These are phyloP conservation scores for Sebastes hopkinsi DNA, from an alignment of 2,797 vertebrate species.

Conservation along the genomic window DNA sequence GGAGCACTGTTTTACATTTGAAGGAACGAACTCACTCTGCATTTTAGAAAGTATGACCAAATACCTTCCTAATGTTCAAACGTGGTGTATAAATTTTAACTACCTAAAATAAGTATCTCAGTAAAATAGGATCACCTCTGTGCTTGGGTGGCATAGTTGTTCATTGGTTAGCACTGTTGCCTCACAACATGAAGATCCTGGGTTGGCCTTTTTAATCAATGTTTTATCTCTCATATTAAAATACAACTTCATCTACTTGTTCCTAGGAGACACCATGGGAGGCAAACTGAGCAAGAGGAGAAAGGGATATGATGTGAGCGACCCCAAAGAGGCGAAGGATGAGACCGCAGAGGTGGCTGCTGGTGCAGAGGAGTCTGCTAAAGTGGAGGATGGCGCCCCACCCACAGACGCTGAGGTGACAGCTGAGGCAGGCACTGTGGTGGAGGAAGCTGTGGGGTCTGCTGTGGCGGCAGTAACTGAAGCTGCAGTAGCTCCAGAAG, in stretches of 20 bases:
- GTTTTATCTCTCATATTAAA: slow-evolving; percentile 19
- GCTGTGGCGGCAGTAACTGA: slow-evolving; percentile 55
- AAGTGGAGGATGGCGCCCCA: slow-evolving; percentile 49
- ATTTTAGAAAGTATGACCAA: slow-evolving; percentile 1
- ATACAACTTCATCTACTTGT: slow-evolving; percentile 27
- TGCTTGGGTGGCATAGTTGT: not conserved
- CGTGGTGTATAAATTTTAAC: not conserved
- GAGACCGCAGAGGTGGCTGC: slow-evolving; percentile 62
- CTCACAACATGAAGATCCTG: not conserved
- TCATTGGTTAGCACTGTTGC: not conserved
- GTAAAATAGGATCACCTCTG: not conserved
- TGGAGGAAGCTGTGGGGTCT: slow-evolving; percentile 47
- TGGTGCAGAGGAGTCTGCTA: slow-evolving; percentile 44
- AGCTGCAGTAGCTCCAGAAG: slow-evolving; percentile 13
- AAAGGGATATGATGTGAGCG: slow-evolving; percentile 97
- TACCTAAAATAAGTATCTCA: not conserved
- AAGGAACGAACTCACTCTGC: not conserved
- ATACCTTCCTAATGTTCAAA: not conserved
- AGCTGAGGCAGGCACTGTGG: slow-evolving; percentile 41
- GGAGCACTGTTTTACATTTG: slow-evolving; percentile 19
- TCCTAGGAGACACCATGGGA: slow-evolving; percentile 88
- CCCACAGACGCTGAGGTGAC: slow-evolving; percentile 44
- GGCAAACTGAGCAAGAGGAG: slow-evolving; percentile 97
- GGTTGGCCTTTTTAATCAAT: not conserved
- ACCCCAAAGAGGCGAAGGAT: slow-evolving; percentile 89